phyloP scores from a whole-genome alignment of 2,113 vertebrate species.

The Apodemus sylvaticus region DNA sequence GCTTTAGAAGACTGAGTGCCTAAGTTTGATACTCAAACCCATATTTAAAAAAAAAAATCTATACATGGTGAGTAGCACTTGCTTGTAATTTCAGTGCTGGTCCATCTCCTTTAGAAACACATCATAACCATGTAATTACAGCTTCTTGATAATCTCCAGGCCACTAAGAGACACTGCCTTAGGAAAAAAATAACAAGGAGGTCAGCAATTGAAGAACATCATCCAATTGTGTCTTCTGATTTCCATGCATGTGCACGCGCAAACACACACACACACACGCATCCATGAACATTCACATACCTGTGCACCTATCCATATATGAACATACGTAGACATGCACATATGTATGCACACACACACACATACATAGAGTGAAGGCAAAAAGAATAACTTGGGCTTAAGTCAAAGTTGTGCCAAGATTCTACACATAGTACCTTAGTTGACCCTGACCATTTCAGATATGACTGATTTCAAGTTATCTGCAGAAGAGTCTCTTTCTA shows the following conservation, averaged over 20 bases:
- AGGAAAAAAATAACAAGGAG: not conserved
- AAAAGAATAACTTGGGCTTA: not conserved
- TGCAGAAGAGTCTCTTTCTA: not conserved
- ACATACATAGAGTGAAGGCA: not conserved
- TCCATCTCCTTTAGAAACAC: no score
- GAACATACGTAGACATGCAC: no score
- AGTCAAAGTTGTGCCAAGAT: not conserved
- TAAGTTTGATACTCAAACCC: not conserved
- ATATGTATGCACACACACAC: not conserved
- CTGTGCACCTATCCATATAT: not conserved
- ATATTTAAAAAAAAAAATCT: not conserved
- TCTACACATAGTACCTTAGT: not conserved
- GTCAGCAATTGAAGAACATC: no score
- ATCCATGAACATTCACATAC: not conserved
- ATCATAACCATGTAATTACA: no score
- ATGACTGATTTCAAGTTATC: not conserved
- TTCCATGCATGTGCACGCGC: not conserved
- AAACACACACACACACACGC: not conserved
- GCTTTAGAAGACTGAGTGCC: not conserved
- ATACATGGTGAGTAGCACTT: no score
- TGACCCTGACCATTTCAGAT: not conserved
- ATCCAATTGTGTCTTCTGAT: not conserved
- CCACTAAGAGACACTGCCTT: not conserved
- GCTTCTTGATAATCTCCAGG: not conserved
- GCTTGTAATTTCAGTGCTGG: not conserved